phyloP scores from a whole-genome alignment of 2,888 invertebrate species.

The Dastarcus helophoroides region DNA sequence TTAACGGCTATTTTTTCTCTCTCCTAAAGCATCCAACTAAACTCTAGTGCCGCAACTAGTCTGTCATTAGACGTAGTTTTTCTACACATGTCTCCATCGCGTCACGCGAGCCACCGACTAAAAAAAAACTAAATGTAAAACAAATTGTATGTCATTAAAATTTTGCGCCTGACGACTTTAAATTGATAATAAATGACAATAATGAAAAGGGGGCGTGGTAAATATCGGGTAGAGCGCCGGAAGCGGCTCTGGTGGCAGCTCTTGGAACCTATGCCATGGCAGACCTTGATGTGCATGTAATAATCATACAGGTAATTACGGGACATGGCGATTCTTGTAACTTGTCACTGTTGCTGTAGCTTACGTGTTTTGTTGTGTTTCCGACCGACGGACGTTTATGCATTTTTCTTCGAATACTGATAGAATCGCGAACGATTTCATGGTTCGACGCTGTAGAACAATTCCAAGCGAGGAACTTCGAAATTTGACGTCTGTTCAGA shows the following conservation, averaged over 20 bases:
- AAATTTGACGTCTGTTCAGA: too few species aligned
- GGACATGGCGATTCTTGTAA: constrained; percentile 20
- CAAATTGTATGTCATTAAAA: constrained; percentile 38
- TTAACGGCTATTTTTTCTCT: too few species aligned
- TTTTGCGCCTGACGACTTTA: constrained; percentile 36
- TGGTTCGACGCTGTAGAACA: too few species aligned
- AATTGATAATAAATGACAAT: constrained; percentile 40
- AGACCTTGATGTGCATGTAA: constrained; percentile 17
- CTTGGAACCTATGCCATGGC: constrained; percentile 20
- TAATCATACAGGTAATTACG: constrained; percentile 22
- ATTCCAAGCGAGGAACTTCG: too few species aligned
- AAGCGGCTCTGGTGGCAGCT: constrained; percentile 29
- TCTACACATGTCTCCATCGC: constrained; percentile 16
- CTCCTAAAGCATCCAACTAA: too few species aligned
- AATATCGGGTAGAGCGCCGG: constrained; percentile 31
- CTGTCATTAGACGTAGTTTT: constrained; percentile 21
- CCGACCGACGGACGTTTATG: too few species aligned
- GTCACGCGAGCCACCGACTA: constrained; percentile 24
- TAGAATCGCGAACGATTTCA: too few species aligned
- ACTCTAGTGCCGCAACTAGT: too few species aligned
- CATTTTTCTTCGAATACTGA: too few species aligned
- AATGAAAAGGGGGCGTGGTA: constrained; percentile 35
- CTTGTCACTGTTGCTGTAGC: constrained; percentile 15
- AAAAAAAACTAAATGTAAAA: constrained; percentile 28
- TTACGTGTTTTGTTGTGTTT: constrained; percentile 1